Conservation (phyloP, 2,797 vertebrate species). For the Typhlichthys subterraneus region DNA sequence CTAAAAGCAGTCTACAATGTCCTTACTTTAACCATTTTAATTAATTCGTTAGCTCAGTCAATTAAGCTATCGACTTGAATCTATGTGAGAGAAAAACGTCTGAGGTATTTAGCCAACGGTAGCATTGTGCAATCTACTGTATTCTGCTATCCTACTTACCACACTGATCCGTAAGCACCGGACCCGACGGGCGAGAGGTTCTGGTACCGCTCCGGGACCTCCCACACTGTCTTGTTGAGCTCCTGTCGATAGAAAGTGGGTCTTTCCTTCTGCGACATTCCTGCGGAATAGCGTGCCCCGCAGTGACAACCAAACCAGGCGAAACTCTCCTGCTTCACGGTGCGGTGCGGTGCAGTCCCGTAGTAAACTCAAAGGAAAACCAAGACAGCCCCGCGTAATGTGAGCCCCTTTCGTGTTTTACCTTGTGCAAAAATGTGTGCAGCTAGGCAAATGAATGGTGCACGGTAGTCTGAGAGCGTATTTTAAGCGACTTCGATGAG, state of each 20-base stretch:
- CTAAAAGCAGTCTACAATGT: conserved; percentile 22
- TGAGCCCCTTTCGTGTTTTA: conserved; percentile 3
- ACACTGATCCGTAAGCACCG: conserved; percentile 94
- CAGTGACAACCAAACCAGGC: conserved; percentile 61
- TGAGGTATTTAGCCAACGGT: conserved; percentile 14
- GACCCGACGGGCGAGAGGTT: conserved; percentile 91
- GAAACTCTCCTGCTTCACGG: conserved; percentile 62
- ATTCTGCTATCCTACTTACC: conserved; percentile 78
- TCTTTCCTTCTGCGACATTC: conserved; percentile 85
- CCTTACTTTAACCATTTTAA: too few species aligned
- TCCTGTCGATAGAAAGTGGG: conserved; percentile 92
- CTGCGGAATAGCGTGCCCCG: conserved; percentile 69
- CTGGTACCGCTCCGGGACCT: conserved; percentile 92
- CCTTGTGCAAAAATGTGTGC: conserved; percentile 33
- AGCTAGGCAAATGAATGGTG: conserved; percentile 28
- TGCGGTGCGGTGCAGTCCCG: conserved; percentile 32
- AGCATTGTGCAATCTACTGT: conserved; percentile 45
- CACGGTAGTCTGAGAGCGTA: conserved; percentile 17
- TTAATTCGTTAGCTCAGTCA: too few species aligned
- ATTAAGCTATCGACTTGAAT: conserved; percentile 19
- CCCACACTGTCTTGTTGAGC: conserved; percentile 95
- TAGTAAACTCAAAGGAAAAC: conserved; percentile 11
- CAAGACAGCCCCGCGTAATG: not conserved
- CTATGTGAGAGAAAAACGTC: conserved; percentile 34
- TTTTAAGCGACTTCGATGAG: conserved; percentile 44